phyloP scores from a whole-genome alignment of 2,113 vertebrate species.

The Neopipo cinnamomea region DNA sequence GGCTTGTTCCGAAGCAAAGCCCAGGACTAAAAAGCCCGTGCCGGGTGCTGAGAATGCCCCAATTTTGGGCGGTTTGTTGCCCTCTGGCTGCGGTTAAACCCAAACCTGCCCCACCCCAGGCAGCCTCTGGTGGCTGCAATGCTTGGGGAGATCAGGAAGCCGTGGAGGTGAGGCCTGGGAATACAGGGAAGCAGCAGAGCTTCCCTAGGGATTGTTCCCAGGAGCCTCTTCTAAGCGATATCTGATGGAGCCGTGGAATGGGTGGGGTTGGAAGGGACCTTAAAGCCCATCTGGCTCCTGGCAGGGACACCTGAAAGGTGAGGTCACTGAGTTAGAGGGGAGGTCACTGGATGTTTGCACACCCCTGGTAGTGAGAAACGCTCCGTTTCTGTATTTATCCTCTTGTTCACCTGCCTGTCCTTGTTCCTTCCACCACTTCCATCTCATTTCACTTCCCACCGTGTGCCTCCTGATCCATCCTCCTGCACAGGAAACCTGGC shows the following conservation, averaged over 20 bases:
- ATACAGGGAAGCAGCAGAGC: neutral
- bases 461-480: neutral
- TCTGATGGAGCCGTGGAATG: neutral
- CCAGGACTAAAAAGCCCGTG: neutral
- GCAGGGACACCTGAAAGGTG: neutral
- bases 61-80: neutral
- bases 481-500: neutral
- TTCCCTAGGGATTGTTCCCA: neutral
- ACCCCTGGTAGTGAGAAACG: neutral
- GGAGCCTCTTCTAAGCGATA: neutral
- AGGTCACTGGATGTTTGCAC: neutral
- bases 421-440: neutral
- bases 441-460: neutral
- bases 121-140: neutral
- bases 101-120: neutral
- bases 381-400: neutral
- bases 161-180: neutral
- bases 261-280: neutral
- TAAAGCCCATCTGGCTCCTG: neutral
- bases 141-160: neutral
- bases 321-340: neutral
- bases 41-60: neutral
- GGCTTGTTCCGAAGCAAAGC: fast-evolving
- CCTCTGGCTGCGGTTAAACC: neutral
- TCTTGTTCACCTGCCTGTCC: neutral